Base-by-base conservation (phyloP, 64 coral and sea anemone species). In the Montipora efflorescens region DNA sequence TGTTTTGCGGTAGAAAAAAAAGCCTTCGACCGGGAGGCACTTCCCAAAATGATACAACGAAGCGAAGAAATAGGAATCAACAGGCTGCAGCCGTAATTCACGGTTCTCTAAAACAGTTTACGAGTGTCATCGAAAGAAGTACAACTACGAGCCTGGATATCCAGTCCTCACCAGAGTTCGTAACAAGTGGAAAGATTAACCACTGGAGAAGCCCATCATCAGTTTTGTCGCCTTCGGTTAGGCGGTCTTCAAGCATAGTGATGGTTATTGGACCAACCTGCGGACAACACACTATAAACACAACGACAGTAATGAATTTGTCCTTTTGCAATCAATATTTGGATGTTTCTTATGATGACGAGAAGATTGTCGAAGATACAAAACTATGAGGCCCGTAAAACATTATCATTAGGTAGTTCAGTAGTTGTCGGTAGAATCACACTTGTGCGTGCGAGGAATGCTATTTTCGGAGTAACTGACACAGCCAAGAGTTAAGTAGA, bases 1-100 rank as follows among this genome's bases (percentile, higher is more conserved):
- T 92, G 21, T 92, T 71, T 69, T 92, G 90, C 67, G 83, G 80
- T 70, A 58, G 80, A 5, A 57, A 75, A 76, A 84, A n/a, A 14
- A 62, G 51, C 50, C 45, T 84, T 11, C 49, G 75, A 43, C 64
- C 74, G 3, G 57, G 28, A 18, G 68, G 55, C 8, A 57, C 20
- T 45, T 53, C 47, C 3, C 13, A 73, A 73, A 81, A 81, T 28
- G 77, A 46, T 15, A 52, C 78, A 20, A 51, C 61, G 13, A 47
- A 71, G 16, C 18, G 61, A 82, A 21, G 81, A 22, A 8, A 5
- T 4, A 52, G 47, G 28, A 19, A 50, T 64, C 67, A 78, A 19
- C 53, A 57, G 11, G 53, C 6, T 0, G 53, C 53, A 57, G 53
- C 11, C 11, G 79, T 73, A 13, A 67, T 71, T 81, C 47, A 91